Conservation (phyloP, 2,113 vertebrate species). For the Microcebus lehilahytsara region DNA sequence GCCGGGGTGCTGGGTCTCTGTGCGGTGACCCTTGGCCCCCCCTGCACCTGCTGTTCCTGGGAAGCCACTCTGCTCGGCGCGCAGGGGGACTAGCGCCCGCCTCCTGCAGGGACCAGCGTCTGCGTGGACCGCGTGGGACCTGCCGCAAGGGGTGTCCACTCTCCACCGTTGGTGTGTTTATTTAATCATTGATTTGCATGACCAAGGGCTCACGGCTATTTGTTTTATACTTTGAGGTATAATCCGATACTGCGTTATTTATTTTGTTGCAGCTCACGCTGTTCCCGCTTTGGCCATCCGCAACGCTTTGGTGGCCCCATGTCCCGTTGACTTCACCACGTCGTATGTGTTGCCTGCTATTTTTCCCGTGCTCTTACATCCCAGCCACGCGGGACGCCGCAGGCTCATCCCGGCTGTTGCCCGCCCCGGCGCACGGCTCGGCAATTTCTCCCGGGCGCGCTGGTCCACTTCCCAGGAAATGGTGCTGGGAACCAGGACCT, state of each 20-base stretch:
- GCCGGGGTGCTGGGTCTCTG: fast-evolving
- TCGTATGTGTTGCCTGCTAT: fast-evolving
- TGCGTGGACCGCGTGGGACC: fast-evolving
- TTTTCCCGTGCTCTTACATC: no score
- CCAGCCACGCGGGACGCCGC: fast-evolving
- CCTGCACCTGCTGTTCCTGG: fast-evolving
- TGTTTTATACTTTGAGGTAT: not conserved
- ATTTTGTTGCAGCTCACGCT: fast-evolving
- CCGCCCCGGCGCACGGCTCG: fast-evolving
- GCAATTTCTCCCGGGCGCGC: not conserved
- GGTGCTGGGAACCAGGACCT: not conserved
- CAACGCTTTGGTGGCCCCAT: not conserved
- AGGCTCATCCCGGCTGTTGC: fast-evolving
- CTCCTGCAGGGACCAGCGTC: fast-evolving
- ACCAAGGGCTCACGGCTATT: fast-evolving
- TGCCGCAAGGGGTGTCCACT: no score
- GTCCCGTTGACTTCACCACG: fast-evolving
- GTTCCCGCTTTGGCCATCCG: fast-evolving
- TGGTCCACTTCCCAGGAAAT: fast-evolving
- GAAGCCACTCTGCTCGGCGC: fast-evolving
- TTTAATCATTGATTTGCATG: fast-evolving
- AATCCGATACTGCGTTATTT: fast-evolving
- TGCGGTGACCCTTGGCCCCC: fast-evolving
- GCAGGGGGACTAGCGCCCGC: fast-evolving
- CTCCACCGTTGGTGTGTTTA: not conserved